A percentile compares a stretch with the other conserved stretches of the same genome.
Evolutionary conservation across 2,113 vertebrate genomes (phyloP).

Genomic region (Empidonax traillii): DNA sequence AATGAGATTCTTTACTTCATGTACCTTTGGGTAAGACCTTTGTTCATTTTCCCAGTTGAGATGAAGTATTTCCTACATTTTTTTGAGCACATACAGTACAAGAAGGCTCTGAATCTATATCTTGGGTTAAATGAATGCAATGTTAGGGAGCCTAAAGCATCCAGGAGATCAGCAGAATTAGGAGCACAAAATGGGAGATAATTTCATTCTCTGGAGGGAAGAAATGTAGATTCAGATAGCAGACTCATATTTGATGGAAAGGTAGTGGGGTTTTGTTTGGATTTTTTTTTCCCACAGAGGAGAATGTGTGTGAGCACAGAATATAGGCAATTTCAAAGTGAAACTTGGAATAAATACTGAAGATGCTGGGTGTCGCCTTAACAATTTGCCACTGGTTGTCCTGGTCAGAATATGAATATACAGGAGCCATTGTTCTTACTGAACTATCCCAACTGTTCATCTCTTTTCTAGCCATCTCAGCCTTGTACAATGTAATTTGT

Average conservation of each 20-base stretch:
- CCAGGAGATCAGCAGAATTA: neutral
- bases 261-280: accelerated
- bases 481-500: neutral
- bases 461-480: neutral
- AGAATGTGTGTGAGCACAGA: neutral
- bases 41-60: neutral
- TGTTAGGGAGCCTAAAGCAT: neutral
- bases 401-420: neutral
- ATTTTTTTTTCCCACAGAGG: neutral
- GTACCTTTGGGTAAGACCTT: neutral
- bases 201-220: neutral
- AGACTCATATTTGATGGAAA: neutral
- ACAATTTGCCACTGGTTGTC: neutral
- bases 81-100: neutral
- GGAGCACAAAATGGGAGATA: neutral
- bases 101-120: neutral
- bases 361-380: neutral
- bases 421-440: neutral
- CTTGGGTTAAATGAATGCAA: neutral
- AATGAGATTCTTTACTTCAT: neutral
- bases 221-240: neutral
- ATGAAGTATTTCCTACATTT: neutral
- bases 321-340: neutral
- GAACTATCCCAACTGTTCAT: neutral
- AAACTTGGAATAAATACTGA: neutral